phyloP scores from a whole-genome alignment of 2,113 vertebrate species.

The Rhea pennata region DNA sequence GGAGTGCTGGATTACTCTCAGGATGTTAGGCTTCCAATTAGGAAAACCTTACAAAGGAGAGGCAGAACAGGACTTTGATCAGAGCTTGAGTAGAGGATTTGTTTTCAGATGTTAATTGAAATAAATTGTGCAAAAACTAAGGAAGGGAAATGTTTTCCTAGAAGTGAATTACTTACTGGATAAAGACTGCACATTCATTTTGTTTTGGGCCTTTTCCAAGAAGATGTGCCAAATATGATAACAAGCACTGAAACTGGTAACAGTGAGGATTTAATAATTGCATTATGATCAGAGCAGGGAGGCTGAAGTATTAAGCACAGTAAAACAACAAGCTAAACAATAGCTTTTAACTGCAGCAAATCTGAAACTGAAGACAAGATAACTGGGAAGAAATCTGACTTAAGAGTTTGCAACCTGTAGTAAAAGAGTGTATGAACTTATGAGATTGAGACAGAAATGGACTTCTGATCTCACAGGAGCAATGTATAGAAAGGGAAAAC shows the following conservation, averaged over 20 bases:
- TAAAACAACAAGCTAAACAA: neutral
- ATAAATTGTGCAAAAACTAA: conserved; percentile 28
- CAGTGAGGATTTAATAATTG: conserved; percentile 20
- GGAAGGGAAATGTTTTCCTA: conserved; percentile 26
- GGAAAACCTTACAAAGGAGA: conserved; percentile 28
- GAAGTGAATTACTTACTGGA: conserved; percentile 38
- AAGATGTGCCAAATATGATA: conserved; percentile 33
- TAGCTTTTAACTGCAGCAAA: neutral
- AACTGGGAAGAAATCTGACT: neutral
- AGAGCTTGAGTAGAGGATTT: neutral
- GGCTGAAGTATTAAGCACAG: conserved; percentile 13
- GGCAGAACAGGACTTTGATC: conserved; percentile 45
- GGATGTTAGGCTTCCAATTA: conserved; percentile 16
- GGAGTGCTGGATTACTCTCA: conserved; percentile 34
- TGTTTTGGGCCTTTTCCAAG: conserved; percentile 26
- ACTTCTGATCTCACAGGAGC: neutral
- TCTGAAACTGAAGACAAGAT: neutral
- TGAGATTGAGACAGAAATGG: neutral
- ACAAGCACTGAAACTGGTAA: conserved; percentile 7
- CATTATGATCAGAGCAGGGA: conserved; percentile 5
- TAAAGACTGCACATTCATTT: conserved; percentile 22
- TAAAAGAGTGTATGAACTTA: neutral
- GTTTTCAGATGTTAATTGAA: conserved; percentile 50
- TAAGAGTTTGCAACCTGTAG: neutral
- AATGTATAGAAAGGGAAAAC: neutral